Evolutionary conservation across 2,888 invertebrate genomes (phyloP).

Genomic region (Nephrotoma guestfalica): DNA sequence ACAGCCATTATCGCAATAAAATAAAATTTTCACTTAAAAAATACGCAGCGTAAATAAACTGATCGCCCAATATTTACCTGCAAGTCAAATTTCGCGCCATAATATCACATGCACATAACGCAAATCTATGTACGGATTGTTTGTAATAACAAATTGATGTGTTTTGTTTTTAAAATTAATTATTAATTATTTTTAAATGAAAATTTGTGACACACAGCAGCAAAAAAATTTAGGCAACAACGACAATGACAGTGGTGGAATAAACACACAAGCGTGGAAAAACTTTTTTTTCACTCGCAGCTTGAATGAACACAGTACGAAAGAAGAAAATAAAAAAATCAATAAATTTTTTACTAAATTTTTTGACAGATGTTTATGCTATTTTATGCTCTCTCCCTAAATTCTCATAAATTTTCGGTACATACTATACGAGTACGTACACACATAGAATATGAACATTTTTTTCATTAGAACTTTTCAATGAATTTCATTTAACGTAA

Average conservation of each 20-base stretch:
- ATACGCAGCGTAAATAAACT: not conserved
- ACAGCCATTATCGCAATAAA: not conserved
- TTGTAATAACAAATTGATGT: not conserved
- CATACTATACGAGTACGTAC: not conserved
- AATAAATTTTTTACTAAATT: not conserved
- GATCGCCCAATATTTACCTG: not conserved
- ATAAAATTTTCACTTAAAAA: not conserved
- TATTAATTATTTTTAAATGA: not conserved
- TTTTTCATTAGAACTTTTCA: not conserved
- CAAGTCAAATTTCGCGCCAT: not conserved
- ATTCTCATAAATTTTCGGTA: not conserved
- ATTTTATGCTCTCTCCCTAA: not conserved
- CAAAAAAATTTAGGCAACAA: not conserved
- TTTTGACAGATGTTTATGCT: not conserved
- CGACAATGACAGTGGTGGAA: not conserved
- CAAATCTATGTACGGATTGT: not conserved
- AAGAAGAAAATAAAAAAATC: not conserved
- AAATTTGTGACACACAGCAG: not conserved
- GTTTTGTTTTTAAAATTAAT: not conserved
- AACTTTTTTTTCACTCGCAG: not conserved
- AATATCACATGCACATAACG: not conserved
- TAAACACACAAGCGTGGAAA: not conserved
- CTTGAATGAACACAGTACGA: not conserved
- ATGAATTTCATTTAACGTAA: not conserved
- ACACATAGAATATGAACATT: not conserved